Conservation (phyloP, 2,797 vertebrate genomes). For the Galago senegalensis region DNA sequence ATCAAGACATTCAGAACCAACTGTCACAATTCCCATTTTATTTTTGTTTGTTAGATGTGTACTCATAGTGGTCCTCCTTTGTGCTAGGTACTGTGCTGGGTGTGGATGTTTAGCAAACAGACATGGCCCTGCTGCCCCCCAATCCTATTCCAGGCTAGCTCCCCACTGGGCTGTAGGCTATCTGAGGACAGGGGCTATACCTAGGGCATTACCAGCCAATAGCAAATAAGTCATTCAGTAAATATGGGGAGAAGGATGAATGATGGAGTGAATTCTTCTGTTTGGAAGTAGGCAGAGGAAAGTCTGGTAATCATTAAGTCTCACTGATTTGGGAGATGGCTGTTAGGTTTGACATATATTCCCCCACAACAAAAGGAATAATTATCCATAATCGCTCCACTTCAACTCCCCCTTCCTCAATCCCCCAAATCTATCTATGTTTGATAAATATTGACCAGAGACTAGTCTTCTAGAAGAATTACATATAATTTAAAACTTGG, state of each 20-base stretch:
- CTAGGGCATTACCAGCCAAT: neutral
- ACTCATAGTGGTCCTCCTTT: neutral
- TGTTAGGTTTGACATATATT: neutral
- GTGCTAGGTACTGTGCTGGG: neutral
- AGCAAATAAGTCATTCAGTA: neutral
- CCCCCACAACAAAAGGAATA: neutral
- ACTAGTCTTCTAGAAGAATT: neutral
- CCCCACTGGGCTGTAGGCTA: too few relatives aligned
- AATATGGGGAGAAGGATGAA: neutral
- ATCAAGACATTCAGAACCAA: neutral
- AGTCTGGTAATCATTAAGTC: neutral
- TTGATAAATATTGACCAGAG: neutral
- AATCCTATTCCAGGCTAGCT: neutral
- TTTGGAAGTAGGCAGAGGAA: neutral
- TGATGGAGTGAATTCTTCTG: neutral
- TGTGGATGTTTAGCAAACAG: too few relatives aligned
- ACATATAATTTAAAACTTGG: neutral
- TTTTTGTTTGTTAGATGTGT: neutral
- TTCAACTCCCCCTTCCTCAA: neutral
- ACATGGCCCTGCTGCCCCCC: accelerated
- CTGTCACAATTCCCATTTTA: neutral
- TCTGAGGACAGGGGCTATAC: neutral
- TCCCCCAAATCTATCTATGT: neutral
- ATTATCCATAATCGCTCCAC: neutral
- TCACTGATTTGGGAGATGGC: neutral